Evolutionary conservation across 2,113 vertebrate species (phyloP).

Genomic region (Nanorana parkeri): DNA sequence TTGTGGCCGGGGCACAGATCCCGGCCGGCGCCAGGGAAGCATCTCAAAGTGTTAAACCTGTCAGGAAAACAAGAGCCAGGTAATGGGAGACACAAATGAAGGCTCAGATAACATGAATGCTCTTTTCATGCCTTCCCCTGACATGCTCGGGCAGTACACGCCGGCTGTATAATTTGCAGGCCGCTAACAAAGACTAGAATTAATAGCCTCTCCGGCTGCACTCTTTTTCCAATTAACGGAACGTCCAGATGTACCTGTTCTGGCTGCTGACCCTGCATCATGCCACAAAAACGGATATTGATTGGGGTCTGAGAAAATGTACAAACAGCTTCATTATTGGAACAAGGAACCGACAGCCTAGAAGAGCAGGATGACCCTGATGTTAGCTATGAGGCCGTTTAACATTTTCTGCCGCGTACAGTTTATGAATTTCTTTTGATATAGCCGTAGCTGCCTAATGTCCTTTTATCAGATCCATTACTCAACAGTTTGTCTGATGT

Average conservation of each 20-base stretch:
- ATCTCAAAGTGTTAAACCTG: too few species aligned
- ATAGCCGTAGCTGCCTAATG: neutral
- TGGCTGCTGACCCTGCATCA: neutral
- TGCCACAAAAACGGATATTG: constrained; percentile 15
- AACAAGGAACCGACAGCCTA: neutral
- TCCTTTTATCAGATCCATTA: neutral
- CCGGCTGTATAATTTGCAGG: neutral
- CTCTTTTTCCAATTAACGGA: constrained; percentile 1
- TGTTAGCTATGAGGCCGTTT: neutral
- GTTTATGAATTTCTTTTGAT: neutral
- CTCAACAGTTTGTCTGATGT: too few species aligned
- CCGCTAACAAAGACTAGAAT: constrained; percentile 4
- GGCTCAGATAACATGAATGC: neutral
- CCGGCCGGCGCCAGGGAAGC: too few species aligned
- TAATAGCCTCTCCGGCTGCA: neutral
- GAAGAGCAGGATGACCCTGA: neutral
- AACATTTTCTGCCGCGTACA: neutral
- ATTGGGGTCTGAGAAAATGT: constrained; percentile 15
- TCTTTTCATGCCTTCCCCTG: neutral
- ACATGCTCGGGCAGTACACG: neutral
- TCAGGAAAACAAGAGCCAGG: neutral
- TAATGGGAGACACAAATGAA: neutral
- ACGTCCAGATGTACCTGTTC: neutral
- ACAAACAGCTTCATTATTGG: constrained; percentile 20
- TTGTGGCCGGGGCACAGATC: too few species aligned